Conservation (phyloP, 2,113 vertebrate genomes). For the Morone saxatilis region DNA sequence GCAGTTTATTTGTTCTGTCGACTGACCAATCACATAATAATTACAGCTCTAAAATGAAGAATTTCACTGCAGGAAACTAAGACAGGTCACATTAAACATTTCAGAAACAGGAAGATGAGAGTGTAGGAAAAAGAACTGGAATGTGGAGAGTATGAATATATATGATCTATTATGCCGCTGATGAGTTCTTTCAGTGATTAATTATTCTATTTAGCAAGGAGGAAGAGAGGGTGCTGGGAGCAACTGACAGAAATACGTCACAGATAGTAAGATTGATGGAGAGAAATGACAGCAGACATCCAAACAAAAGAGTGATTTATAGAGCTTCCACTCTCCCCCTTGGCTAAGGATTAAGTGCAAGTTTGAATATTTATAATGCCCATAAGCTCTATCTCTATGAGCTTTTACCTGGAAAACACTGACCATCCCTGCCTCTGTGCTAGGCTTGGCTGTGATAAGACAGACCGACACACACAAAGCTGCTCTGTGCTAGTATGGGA, state of each 20-base stretch:
- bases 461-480: constrained; percentile 20
- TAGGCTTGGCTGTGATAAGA: constrained; percentile 5
- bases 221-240: constrained; percentile 2
- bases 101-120: neutral
- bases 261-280: constrained; percentile 27
- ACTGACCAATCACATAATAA: neutral
- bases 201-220: constrained; percentile 8
- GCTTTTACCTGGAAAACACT: constrained; percentile 8
- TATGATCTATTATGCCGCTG: constrained; percentile 25
- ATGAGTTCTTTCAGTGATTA: constrained; percentile 38
- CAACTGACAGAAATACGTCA: neutral
- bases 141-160: neutral
- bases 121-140: neutral
- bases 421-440: constrained; percentile 1
- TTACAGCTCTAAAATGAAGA: neutral
- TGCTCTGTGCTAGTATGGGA: constrained; percentile 41
- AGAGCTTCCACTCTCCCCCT: neutral
- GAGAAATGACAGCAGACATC: constrained; percentile 14
- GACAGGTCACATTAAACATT: neutral
- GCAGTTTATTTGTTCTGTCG: neutral
- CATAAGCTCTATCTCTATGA: neutral
- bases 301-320: constrained; percentile 31
- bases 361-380: constrained; percentile 47
- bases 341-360: neutral
- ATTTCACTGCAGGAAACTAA: neutral